Percentiles rank a stretch among this genome's conserved stretches.
These are phyloP conservation scores for Melangyna quadrimaculata DNA, from an alignment of 2,888 invertebrate species.

Conservation along the genomic window DNA sequence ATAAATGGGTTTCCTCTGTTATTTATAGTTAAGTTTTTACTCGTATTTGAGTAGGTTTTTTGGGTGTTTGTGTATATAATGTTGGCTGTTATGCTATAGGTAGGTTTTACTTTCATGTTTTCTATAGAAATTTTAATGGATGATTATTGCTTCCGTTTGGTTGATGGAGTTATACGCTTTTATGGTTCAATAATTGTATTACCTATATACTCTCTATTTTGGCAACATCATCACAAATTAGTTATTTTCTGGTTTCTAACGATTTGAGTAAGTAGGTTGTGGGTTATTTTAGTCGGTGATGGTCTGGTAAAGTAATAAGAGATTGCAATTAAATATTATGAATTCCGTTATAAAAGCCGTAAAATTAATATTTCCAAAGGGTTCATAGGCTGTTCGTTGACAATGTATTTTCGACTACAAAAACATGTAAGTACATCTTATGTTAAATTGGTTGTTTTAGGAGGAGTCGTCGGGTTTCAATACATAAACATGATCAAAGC, in stretches of 20 bases:
- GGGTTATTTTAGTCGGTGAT: neutral
- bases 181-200: constrained; percentile 42
- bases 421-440: too few relatives aligned
- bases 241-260: neutral
- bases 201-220: neutral
- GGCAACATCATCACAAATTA: neutral
- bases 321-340: neutral
- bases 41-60: neutral
- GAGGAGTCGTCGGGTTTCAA: too few relatives aligned
- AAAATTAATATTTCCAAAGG: neutral
- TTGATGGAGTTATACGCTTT: constrained; percentile 33
- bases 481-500: too few relatives aligned
- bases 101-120: constrained; percentile 5
- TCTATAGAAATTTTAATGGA: constrained; percentile 41
- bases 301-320: neutral
- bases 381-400: neutral
- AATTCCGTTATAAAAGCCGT: neutral
- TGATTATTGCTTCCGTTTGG: constrained; percentile 62
- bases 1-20: constrained; percentile 37
- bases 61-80: neutral
- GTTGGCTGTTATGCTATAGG: too few relatives aligned
- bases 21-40: neutral
- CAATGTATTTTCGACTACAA: neutral
- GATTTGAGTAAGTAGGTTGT: neutral
- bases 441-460: too few relatives aligned